Conservation (phyloP, 2,888 invertebrate species). For the Therioaphis trifolii region DNA sequence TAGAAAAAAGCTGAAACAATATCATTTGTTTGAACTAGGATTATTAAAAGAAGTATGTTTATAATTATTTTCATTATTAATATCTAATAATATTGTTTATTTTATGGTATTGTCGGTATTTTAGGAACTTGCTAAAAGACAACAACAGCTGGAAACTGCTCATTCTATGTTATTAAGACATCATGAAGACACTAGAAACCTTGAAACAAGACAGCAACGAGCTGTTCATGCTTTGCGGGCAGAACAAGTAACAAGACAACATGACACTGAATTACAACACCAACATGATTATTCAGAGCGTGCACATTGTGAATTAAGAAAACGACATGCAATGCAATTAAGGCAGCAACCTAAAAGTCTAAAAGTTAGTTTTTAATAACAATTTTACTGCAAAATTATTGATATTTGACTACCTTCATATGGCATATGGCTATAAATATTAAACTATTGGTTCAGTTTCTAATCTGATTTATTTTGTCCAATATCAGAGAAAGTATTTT, state of each 20-base stretch:
- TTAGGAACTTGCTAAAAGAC: slow-evolving; percentile 93
- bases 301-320: slow-evolving; percentile 91
- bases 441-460: too few relatives aligned
- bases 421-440: too few relatives aligned
- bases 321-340: slow-evolving; percentile 95
- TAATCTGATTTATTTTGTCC: too few relatives aligned
- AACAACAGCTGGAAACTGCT: slow-evolving; percentile 94
- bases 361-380: slow-evolving; percentile 76
- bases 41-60: slow-evolving; percentile 82
- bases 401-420: too few relatives aligned
- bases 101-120: slow-evolving; percentile 64
- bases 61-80: neutral
- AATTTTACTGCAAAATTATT: too few relatives aligned
- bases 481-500: too few relatives aligned
- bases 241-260: slow-evolving; percentile 89
- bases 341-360: slow-evolving; percentile 99
- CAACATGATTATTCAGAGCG: slow-evolving; percentile 96
- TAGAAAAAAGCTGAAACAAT: slow-evolving; percentile 86
- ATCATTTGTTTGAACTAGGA: slow-evolving; percentile 91
- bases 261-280: slow-evolving; percentile 93
- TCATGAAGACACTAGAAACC: slow-evolving; percentile 95
- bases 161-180: slow-evolving; percentile 94
- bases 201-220: slow-evolving; percentile 95
- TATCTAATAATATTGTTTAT: slow-evolving; percentile 12
- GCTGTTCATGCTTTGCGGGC: slow-evolving; percentile 92